These are phyloP conservation scores for Colossoma macropomum DNA, from an alignment of 2,113 vertebrate genomes.

Conservation along the genomic window DNA sequence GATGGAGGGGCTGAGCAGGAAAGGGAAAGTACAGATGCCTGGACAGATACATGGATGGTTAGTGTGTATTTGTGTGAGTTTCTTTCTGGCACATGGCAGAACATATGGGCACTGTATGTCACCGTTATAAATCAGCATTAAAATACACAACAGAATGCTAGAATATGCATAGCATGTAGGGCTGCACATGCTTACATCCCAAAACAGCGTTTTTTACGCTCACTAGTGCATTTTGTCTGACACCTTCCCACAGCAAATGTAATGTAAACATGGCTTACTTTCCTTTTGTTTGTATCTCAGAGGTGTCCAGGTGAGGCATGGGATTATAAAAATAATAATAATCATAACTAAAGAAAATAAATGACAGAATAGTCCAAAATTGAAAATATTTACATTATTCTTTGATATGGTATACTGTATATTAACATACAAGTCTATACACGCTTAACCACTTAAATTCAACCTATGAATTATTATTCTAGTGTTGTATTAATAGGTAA, in stretches of 20 bases:
- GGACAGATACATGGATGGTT: neutral
- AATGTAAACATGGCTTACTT: neutral
- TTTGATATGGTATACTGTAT: no score
- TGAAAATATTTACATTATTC: no score
- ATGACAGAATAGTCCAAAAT: no score
- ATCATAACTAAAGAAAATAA: no score
- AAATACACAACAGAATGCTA: neutral
- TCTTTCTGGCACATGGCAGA: neutral
- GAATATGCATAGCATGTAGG: neutral
- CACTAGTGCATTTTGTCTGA: neutral
- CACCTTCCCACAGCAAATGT: neutral
- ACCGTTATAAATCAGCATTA: neutral
- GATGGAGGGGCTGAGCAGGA: neutral
- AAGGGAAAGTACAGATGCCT: neutral
- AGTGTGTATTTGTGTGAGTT: neutral
- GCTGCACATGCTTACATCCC: neutral
- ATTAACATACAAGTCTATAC: no score
- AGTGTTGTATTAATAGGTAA: no score
- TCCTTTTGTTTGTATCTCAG: neutral
- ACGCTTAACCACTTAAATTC: no score
- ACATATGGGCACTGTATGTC: conserved; percentile 8
- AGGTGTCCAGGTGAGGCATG: no score
- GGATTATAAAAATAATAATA: neutral
- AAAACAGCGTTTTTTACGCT: neutral
- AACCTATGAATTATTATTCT: no score